Conservation (phyloP, 92 coral and sea anemone genomes). For the Porites divaricata region DNA sequence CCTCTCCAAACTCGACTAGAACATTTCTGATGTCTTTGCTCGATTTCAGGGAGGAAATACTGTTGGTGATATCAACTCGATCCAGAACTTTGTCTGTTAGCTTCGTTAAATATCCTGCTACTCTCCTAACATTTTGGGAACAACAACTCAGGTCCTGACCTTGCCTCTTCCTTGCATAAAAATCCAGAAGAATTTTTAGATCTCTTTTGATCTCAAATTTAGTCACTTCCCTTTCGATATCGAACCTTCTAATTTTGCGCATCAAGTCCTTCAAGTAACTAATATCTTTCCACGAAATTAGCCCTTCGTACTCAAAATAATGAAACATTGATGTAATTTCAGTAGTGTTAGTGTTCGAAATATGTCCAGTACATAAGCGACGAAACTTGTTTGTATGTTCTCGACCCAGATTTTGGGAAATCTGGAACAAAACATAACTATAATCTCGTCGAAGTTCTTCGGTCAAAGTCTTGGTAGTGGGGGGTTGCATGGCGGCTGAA, state of each 20-base stretch:
- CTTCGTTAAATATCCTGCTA: too few species aligned
- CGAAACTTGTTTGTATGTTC: neutral
- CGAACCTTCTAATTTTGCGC: neutral
- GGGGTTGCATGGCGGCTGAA: neutral
- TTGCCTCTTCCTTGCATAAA: constrained; percentile 7
- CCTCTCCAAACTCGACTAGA: neutral
- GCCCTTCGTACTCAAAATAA: neutral
- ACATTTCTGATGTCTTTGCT: too few species aligned
- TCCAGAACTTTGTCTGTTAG: neutral
- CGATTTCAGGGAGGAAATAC: too few species aligned
- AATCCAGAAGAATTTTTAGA: constrained; percentile 7
- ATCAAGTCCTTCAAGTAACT: neutral
- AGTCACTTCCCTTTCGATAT: neutral
- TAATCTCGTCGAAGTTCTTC: neutral
- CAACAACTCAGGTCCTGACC: neutral
- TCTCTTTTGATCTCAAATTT: constrained; percentile 6
- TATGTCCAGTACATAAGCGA: neutral
- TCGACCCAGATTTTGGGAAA: neutral
- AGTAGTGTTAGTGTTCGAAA: neutral
- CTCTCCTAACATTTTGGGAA: too few species aligned
- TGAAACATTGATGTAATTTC: neutral
- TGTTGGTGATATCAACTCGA: neutral
- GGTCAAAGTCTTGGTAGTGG: neutral
- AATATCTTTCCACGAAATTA: constrained; percentile 13
- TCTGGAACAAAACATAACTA: neutral